Base-by-base conservation (phyloP, 2,888 invertebrate genomes). In the Sphaerophoria rueppellii region DNA sequence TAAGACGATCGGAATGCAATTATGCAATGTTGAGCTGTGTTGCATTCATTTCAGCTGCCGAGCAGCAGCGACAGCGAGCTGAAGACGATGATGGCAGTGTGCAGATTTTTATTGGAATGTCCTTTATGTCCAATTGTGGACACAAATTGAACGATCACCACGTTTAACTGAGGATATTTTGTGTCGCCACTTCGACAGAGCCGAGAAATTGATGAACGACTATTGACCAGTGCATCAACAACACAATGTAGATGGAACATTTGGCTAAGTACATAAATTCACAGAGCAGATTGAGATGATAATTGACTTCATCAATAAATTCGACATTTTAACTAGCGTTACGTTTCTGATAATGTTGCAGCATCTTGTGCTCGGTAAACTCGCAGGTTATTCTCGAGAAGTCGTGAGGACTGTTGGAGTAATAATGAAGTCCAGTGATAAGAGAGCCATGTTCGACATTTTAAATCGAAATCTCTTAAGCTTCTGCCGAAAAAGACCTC, bases 71-170 rank as follows among this genome's bases (percentile, higher is more conserved):
- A 37, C 58, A 24, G 24, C 24, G 24, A 2, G 24, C 24, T 24
- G 24, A 24, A 24, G 24, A 24, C 2, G 24, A 24, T 24, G 24
- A 24, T 24, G 24, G 14, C 57, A 73, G 54, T 52, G 67, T 24
- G 40, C 43, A 73, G 60, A 79, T 75, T 77, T 43, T 72, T 67
- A 70, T 72, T 35, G 80, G 76, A 76, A 85, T 85, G 76, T 73
- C 52, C 52, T 74, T 78, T 78, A 67, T 82, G 81, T 77, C 81
- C 81, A 86, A 86, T 79, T 65, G 79, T 79, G 86, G 55, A 61
- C 82, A 78, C 82, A 87, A 85, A 85, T 85, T 85, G 76, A 85
- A 85, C 43, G 81, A 81, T 85, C 85, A 85, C 63, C 63, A 57
- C 58, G 69, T 58, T 85, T 85, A 77, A 85, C 60, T 48, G 76